phyloP scores from a whole-genome alignment of 2,113 vertebrate species.

The Geococcyx californianus region DNA sequence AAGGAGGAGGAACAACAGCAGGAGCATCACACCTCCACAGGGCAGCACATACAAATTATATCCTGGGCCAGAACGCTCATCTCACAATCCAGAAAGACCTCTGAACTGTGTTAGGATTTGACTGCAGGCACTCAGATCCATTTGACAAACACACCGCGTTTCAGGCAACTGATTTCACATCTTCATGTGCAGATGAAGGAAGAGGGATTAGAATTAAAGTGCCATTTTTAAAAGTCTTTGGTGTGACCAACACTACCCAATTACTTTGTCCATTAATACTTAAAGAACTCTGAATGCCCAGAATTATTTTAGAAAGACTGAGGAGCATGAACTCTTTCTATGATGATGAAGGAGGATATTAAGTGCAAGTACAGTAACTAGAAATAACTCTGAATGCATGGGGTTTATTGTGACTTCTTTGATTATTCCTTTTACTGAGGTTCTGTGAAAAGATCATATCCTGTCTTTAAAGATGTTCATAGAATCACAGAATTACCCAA shows the following conservation, averaged over 20 bases:
- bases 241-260: accelerated
- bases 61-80: accelerated
- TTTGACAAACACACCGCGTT: accelerated
- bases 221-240: neutral
- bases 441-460: neutral
- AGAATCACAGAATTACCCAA: too few species aligned
- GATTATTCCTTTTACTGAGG: neutral
- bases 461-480: neutral
- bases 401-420: neutral
- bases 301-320: neutral
- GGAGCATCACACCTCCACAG: neutral
- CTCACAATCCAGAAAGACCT: accelerated
- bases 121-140: neutral
- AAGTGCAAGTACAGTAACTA: neutral
- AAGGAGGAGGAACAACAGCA: accelerated
- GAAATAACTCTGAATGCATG: neutral
- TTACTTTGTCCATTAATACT: neutral
- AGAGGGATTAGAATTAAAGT: neutral
- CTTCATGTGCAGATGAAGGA: accelerated
- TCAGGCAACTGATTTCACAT: neutral
- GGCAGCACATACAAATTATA: accelerated
- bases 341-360: neutral
- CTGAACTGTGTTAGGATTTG: accelerated
- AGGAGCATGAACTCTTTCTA: neutral
- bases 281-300: neutral